Base-by-base conservation (phyloP, 2,888 invertebrate genomes). In the Mycalesis mineus region DNA sequence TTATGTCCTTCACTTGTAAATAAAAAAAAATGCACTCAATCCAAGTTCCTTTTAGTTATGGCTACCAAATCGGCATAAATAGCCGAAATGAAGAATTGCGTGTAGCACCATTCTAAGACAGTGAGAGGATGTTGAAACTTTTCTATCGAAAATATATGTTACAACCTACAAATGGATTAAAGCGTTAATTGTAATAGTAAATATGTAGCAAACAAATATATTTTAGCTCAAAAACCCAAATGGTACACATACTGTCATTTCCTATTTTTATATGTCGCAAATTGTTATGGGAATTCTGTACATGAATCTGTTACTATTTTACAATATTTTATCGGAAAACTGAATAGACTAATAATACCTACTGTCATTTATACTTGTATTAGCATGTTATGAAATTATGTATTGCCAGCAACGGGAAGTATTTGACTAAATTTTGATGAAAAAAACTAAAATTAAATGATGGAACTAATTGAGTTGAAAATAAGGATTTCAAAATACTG, bases 71-170 rank as follows among this genome's bases (percentile, higher is more conserved):
- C 39, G 13, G 13, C 13, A 13, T 17, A 2, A 1, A n/a, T 22
- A 13, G 13, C 37, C 49, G 22, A n/a, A 29, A 6, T 14, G 11
- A n/a, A 28, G 9, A 15, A 14, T 40, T 51, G 40, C 40, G 31
- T 41, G 75, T 85, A 87, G 85, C 85, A 84, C 85, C 84, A 83
- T 80, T 71, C 66, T 68, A 67, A 77, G 82, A 82, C 85, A 85
- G 83, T 82, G 86, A 86, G 84, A 84, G 80, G 64, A 64, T 9
- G 33, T 65, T 82, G 87, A 87, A 88, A 88, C 88, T 87, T 87
- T 88, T 85, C 88, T 72, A 84, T 82, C 87, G 72, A 79, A 77
- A 82, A 82, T 74, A 75, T 70, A 71, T 68, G 66, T 67, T 76
- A 78, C 73, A 77, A 75, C 80, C 53, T 63, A 63, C 75, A 78